Percentiles rank a stretch among this genome's conserved stretches.
Evolutionary conservation across 1,140 invertebrate genomes (phyloP).

Genomic region (Trissolcus basalis): DNA sequence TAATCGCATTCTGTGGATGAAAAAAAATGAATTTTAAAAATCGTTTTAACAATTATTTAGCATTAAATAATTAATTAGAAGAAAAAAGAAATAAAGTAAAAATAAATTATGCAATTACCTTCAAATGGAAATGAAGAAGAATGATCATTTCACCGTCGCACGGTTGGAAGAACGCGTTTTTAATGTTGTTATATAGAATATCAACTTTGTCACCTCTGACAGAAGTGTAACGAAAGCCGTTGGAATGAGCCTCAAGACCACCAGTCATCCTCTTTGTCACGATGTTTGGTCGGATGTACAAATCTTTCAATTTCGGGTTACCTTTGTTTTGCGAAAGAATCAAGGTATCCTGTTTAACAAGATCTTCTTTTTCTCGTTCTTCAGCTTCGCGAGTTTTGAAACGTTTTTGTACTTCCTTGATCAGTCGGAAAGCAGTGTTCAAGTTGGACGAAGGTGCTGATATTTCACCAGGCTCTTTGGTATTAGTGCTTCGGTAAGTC

Average conservation of each 20-base stretch:
- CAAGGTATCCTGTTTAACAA: slow-evolving; percentile 99
- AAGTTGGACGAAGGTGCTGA: slow-evolving; percentile 96
- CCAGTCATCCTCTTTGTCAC: slow-evolving; percentile 97
- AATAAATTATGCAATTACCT: slow-evolving; percentile 76
- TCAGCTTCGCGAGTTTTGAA: slow-evolving; percentile 99
- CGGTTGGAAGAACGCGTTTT: slow-evolving; percentile 99
- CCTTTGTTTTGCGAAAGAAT: slow-evolving; percentile 96
- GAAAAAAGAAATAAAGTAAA: slow-evolving; percentile 22
- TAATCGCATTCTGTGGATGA: slow-evolving; percentile 89
- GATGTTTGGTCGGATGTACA: slow-evolving; percentile 99
- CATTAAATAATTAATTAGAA: slow-evolving; percentile 2
- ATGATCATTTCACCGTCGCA: slow-evolving; percentile 99
- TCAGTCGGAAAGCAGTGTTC: slow-evolving; percentile 96
- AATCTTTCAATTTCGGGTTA: slow-evolving; percentile 98
- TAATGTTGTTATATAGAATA: slow-evolving; percentile 99
- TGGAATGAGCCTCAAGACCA: slow-evolving; percentile 93
- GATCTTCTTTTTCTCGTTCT: slow-evolving; percentile 97
- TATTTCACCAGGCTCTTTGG: slow-evolving; percentile 97
- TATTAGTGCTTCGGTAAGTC: slow-evolving; percentile 98
- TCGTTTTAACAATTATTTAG: too few relatives aligned
- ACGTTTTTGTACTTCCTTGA: slow-evolving; percentile 99
- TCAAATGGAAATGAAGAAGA: slow-evolving; percentile 98
- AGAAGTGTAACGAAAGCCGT: slow-evolving; percentile 98
- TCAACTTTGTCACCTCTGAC: slow-evolving; percentile 99
- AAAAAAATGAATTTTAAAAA: slow-evolving; percentile 21